Conservation (phyloP, 2,797 vertebrate genomes). For the Spheniscus humboldti region DNA sequence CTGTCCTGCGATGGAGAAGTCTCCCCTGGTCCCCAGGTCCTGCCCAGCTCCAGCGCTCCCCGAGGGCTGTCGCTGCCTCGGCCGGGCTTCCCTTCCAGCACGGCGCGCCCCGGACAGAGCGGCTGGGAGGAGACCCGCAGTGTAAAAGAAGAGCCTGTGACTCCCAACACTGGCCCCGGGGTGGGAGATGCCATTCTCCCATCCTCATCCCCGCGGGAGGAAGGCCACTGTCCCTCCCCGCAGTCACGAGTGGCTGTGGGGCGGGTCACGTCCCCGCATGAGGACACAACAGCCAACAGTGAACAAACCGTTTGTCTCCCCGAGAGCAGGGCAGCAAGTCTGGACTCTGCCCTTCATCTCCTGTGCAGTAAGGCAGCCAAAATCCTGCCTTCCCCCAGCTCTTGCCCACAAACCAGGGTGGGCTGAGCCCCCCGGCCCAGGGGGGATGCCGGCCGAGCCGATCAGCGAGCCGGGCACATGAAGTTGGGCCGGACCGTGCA, state of each 20-base stretch:
- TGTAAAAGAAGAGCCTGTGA: background rate
- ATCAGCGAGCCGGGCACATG: background rate
- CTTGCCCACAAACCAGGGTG: rapidly evolving
- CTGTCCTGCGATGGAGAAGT: background rate
- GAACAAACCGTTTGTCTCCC: background rate
- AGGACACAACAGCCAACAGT: background rate
- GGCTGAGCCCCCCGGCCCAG: too few relatives aligned
- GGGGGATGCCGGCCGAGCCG: rapidly evolving
- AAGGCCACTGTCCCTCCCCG: background rate
- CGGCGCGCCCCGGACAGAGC: background rate
- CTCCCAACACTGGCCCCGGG: rapidly evolving
- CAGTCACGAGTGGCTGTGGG: rapidly evolving
- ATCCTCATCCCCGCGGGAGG: background rate
- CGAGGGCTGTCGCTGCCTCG: background rate
- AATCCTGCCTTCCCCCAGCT: background rate
- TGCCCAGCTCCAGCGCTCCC: background rate
- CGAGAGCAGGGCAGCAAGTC: rapidly evolving
- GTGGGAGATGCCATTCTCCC: background rate
- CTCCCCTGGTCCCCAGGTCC: background rate
- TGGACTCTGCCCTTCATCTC: background rate
- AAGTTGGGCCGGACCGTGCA: rapidly evolving
- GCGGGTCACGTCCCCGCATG: background rate
- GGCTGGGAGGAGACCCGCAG: background rate
- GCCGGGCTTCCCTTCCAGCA: background rate
- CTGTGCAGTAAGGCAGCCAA: background rate